Percentiles rank a stretch among this genome's conserved stretches.
These are phyloP conservation scores for Astyanax mexicanus DNA, from an alignment of 2,797 vertebrate genomes.

Conservation along the genomic window DNA sequence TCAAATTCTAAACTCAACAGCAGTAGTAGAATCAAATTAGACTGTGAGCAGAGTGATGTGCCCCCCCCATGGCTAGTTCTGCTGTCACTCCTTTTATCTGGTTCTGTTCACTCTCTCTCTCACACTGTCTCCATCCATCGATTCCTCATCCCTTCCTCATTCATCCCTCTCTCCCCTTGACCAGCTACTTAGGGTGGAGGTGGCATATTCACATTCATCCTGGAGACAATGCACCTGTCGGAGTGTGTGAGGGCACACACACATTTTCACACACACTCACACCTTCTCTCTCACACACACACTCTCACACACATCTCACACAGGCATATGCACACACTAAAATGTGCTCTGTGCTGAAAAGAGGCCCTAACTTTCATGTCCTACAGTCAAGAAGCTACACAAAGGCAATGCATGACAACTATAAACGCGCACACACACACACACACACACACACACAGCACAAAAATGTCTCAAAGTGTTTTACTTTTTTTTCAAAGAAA, in stretches of 20 bases:
- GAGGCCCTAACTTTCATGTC: slow-evolving; percentile 17
- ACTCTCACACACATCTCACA: no score
- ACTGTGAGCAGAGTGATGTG: no score
- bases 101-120: neutral
- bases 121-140: neutral
- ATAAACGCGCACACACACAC: neutral
- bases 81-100: neutral
- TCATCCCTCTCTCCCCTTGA: slow-evolving; percentile 38
- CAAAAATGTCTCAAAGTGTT: neutral
- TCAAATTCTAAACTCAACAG: no score
- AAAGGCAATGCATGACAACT: neutral
- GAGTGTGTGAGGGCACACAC: neutral
- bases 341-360: neutral
- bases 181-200: slow-evolving; percentile 39
- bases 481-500: no score
- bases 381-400: slow-evolving; percentile 7
- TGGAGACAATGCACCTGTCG: slow-evolving; percentile 3
- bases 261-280: no score
- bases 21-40: no score
- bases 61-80: no score
- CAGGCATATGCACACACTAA: neutral
- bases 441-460: neutral
- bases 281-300: no score
- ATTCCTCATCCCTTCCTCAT: neutral
- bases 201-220: slow-evolving; percentile 21